These are phyloP conservation scores for Neoaliturus tenellus DNA, from an alignment of 2,888 invertebrate species.

Conservation along the genomic window DNA sequence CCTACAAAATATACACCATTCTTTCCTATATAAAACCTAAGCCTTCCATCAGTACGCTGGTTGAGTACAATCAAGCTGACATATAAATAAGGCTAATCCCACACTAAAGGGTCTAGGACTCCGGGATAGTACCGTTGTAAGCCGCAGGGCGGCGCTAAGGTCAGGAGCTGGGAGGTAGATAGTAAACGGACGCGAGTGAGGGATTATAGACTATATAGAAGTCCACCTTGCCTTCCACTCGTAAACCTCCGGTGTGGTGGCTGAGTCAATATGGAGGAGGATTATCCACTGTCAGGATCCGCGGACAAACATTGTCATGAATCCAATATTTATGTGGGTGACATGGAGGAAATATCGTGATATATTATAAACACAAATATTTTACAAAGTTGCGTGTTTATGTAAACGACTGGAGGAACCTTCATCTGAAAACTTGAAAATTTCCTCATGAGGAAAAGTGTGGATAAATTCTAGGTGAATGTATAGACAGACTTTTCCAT, in stretches of 20 bases:
- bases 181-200: not conserved
- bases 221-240: not conserved
- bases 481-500: no score
- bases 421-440: no score
- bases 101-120: not conserved
- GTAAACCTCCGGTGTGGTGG: not conserved
- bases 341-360: no score
- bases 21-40: no score
- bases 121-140: not conserved
- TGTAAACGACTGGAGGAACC: no score
- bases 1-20: no score
- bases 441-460: no score
- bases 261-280: slow-evolving; percentile 12
- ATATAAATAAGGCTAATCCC: not conserved
- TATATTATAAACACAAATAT: no score
- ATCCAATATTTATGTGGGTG: not conserved
- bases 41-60: not conserved
- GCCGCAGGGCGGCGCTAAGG: not conserved
- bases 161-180: not conserved
- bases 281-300: not conserved
- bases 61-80: not conserved
- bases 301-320: not conserved
- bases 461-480: no score
- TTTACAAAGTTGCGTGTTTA: no score
- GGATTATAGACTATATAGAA: not conserved